Conservation (phyloP, 2,888 invertebrate species). For the Nycteola revayana region DNA sequence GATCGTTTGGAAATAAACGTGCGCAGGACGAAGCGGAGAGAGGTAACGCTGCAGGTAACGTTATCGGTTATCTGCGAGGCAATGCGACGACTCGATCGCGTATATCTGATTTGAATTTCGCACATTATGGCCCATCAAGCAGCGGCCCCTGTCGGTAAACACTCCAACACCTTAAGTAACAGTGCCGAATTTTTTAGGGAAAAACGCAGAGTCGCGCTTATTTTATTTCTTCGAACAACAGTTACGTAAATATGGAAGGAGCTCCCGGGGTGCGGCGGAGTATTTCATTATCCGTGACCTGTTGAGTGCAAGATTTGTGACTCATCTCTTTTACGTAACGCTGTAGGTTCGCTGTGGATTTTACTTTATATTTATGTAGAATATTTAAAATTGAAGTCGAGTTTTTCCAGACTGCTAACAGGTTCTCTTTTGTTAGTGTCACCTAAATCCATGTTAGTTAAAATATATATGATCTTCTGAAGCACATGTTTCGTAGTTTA, state of each 20-base stretch:
- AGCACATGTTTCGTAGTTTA: too few relatives aligned
- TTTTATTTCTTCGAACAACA: slow-evolving; percentile 65
- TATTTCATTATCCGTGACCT: slow-evolving; percentile 78
- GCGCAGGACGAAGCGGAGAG: slow-evolving; percentile 52
- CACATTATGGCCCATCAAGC: slow-evolving; percentile 61
- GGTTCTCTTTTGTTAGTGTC: too few relatives aligned
- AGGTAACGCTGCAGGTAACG: slow-evolving; percentile 41
- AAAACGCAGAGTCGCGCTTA: slow-evolving; percentile 58
- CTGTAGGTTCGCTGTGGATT: slow-evolving; percentile 38
- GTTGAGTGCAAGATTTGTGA: slow-evolving; percentile 73
- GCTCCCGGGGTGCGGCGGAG: slow-evolving; percentile 60
- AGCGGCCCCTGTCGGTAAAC: slow-evolving; percentile 52
- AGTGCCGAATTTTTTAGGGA: slow-evolving; percentile 58
- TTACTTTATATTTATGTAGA: slow-evolving; percentile 29
- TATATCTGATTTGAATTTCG: slow-evolving; percentile 77
- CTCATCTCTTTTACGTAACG: slow-evolving; percentile 58
- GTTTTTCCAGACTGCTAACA: neutral
- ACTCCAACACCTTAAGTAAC: slow-evolving; percentile 63
- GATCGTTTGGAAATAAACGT: slow-evolving; percentile 44
- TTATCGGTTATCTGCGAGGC: slow-evolving; percentile 48
- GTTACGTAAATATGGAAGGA: slow-evolving; percentile 71
- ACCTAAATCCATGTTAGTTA: too few relatives aligned
- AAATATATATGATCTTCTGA: too few relatives aligned
- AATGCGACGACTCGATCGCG: slow-evolving; percentile 60
- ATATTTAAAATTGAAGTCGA: slow-evolving; percentile 10